Conservation (phyloP, 1,140 invertebrate genomes). For the Drosophila parabipectinata region DNA sequence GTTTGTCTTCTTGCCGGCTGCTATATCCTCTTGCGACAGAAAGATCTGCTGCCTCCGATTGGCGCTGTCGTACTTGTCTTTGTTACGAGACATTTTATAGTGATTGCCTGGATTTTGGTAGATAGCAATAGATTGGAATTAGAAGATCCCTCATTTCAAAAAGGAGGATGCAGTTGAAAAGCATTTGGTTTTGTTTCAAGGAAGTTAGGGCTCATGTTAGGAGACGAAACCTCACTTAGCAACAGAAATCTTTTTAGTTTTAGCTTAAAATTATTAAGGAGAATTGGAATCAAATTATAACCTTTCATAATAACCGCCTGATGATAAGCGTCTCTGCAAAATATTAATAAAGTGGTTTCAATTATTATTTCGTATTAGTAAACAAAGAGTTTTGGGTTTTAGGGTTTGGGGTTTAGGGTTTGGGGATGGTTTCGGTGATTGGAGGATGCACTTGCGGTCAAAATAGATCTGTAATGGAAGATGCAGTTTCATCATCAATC, state of each 20-base stretch:
- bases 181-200: slow-evolving; percentile 33
- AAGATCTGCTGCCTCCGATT: slow-evolving; percentile 94
- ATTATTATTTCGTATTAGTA: slow-evolving; percentile 82
- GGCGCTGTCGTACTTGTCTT: slow-evolving; percentile 90
- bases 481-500: too few species aligned
- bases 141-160: neutral
- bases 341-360: slow-evolving; percentile 83
- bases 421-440: neutral
- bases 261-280: slow-evolving; percentile 49
- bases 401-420: slow-evolving; percentile 1
- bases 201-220: slow-evolving; percentile 78
- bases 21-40: slow-evolving; percentile 95
- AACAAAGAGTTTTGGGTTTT: slow-evolving; percentile 39
- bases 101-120: slow-evolving; percentile 62
- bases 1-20: slow-evolving; percentile 94
- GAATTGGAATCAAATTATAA: slow-evolving; percentile 81
- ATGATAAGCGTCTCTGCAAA: slow-evolving; percentile 84
- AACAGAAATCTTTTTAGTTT: slow-evolving; percentile 55
- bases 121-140: neutral
- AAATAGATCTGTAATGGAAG: neutral
- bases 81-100: slow-evolving; percentile 87
- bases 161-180: neutral
- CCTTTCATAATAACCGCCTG: slow-evolving; percentile 84
- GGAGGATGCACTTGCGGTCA: neutral
- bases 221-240: slow-evolving; percentile 70